Conservation (phyloP, 1,140 invertebrate genomes). For the Asobara japonica region DNA sequence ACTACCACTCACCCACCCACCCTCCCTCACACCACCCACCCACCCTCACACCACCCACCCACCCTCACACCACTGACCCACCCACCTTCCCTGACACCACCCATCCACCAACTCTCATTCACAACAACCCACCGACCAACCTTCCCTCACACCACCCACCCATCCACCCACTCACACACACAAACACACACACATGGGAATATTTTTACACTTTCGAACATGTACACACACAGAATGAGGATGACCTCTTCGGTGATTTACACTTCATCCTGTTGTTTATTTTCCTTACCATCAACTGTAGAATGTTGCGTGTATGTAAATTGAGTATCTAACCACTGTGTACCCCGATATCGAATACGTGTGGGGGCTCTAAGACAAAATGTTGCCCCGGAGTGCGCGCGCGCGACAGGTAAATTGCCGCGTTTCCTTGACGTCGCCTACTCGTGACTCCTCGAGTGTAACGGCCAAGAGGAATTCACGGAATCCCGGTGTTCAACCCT, state of each 20-base stretch:
- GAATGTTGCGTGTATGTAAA: constrained; percentile 12
- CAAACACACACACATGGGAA: too few species aligned
- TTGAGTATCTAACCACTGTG: not conserved
- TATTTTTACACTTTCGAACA: too few species aligned
- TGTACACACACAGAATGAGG: too few species aligned
- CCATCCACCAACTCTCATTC: too few species aligned
- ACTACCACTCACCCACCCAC: too few species aligned
- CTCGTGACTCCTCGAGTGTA: constrained; percentile 53
- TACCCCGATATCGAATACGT: not conserved
- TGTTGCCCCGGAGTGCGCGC: constrained; percentile 17
- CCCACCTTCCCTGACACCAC: too few species aligned
- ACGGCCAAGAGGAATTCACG: constrained; percentile 41
- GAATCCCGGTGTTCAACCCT: constrained; percentile 28
- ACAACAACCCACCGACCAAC: too few species aligned
- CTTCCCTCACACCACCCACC: too few species aligned
- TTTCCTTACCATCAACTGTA: not conserved
- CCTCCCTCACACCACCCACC: too few species aligned
- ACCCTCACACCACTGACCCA: too few species aligned
- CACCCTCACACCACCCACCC: too few species aligned
- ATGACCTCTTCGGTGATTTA: not conserved
- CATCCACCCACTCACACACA: too few species aligned
- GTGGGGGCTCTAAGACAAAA: not conserved
- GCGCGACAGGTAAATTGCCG: constrained; percentile 60
- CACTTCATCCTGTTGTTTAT: not conserved
- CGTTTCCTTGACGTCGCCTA: constrained; percentile 57